These are phyloP conservation scores for Halcyon badia DNA, from an alignment of 2,797 vertebrate species.

Conservation along the genomic window DNA sequence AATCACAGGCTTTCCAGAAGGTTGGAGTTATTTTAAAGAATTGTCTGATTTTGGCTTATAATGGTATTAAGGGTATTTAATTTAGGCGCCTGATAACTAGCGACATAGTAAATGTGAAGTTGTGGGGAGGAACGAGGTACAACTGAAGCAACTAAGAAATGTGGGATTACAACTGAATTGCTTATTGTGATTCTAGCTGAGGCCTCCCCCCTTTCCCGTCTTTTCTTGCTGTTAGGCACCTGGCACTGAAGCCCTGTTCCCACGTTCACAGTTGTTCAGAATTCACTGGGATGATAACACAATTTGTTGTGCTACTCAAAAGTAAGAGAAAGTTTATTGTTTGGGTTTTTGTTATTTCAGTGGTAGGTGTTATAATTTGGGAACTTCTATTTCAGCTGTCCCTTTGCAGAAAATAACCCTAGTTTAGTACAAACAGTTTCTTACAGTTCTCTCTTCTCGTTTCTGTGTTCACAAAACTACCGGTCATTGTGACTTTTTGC, in stretches of 20 bases:
- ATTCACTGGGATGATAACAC: not conserved
- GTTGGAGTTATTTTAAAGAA: not conserved
- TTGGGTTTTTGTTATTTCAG: not conserved
- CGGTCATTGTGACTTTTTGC: not conserved
- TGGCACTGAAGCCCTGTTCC: not conserved
- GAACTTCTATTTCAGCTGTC: not conserved
- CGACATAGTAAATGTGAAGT: not conserved
- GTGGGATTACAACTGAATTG: not conserved
- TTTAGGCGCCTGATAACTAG: not conserved
- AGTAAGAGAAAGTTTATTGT: not conserved
- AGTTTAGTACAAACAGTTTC: not conserved
- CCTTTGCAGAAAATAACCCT: not conserved
- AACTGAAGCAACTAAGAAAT: not conserved
- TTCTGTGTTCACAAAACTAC: not conserved
- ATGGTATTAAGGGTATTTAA: not conserved
- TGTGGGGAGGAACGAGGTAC: too few relatives aligned
- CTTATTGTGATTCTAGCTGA: fast-evolving
- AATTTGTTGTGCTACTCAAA: not conserved
- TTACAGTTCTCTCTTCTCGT: not conserved
- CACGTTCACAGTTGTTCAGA: not conserved
- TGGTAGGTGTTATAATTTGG: not conserved
- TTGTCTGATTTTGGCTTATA: not conserved
- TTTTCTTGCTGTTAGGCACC: not conserved
- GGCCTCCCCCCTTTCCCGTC: not conserved
- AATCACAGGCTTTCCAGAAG: not conserved